Evolutionary conservation across 2,888 invertebrate genomes (phyloP), one percentile per base, ranked within the genome.

Genomic region (Pheosia tremula): DNA sequence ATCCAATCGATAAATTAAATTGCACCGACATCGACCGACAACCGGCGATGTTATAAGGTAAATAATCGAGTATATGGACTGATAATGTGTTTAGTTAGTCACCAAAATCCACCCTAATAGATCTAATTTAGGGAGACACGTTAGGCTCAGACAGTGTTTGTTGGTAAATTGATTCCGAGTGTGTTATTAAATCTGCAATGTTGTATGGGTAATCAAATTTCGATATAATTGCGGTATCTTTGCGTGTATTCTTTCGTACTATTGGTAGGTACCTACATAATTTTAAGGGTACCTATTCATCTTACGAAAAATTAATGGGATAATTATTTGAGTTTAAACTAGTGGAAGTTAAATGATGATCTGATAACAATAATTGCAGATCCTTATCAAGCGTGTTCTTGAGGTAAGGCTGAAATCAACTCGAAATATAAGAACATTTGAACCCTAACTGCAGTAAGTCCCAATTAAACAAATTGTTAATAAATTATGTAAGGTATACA

Each of bases 1-100:
- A 49, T 60, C 58, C 68, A 74, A 80, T 81, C 82, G 84, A 86
- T 88, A 88, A 89, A 88, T 89, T 89, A 86, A 90, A 91, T 90
- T 90, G 88, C 81, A 81, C 79, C 79, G 77, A 79, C 83, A 67
- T 69, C 81, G 68, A 78, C 80, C 75, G 66, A 72, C 73, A 70
- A 74, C 72, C 75, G 62, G 11, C 7, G 5, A 45, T 56, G 56
- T 82, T 87, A 88, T 89, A 88, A 84, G 85, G 85, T 86, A 89
- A 88, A 89, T 89, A 88, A 88, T 87, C 84, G 77, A 79, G 79
- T 81, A 78, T 78, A 75, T 80, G 75, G 78, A 80, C 61, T 61
- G 58, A 52, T 80, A 78, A 69, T 62, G 57, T 47, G 61, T 74
- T 69, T 75, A 73, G 65, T 59, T 71, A 69, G 64, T 66, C 66